Conservation (phyloP, 2,113 vertebrate species). For the Ceyx melanurus region DNA sequence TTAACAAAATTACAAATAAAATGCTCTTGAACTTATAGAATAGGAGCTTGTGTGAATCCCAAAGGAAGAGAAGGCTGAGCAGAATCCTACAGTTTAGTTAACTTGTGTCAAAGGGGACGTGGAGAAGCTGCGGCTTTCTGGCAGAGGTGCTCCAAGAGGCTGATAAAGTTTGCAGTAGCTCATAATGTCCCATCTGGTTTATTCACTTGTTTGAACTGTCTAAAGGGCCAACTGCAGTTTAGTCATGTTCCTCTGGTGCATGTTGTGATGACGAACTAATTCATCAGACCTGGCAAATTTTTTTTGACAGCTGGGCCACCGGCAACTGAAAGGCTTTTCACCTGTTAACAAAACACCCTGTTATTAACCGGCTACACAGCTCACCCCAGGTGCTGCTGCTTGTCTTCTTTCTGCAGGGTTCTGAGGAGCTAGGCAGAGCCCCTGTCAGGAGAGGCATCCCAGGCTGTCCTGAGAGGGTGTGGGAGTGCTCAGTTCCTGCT, state of each 20-base stretch:
- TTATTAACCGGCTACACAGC: conserved; percentile 53
- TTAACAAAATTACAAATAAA: conserved; percentile 14
- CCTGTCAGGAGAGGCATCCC: neutral
- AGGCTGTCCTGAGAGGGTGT: neutral
- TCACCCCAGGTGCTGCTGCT: neutral
- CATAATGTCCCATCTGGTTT: conserved; percentile 54
- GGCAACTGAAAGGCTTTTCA: conserved; percentile 98
- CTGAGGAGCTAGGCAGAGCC: neutral
- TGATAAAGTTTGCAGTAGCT: conserved; percentile 59
- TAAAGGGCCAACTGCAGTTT: conserved; percentile 93
- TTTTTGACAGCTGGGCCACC: conserved; percentile 98
- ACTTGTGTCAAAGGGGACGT: conserved; percentile 52
- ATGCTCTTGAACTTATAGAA: neutral
- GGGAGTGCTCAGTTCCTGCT: neutral
- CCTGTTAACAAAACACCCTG: conserved; percentile 82
- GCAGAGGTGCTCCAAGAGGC: conserved; percentile 53
- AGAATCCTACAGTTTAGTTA: conserved; percentile 50
- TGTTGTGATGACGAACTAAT: conserved; percentile 97
- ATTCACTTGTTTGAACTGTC: conserved; percentile 60
- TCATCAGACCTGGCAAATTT: conserved; percentile 99
- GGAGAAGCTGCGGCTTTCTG: conserved; percentile 51
- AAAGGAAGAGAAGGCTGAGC: conserved; percentile 32
- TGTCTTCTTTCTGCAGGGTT: neutral
- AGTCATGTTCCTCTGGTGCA: conserved; percentile 98
- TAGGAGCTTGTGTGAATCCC: conserved; percentile 2